Percentiles rank a stretch among this genome's conserved stretches.
Evolutionary conservation across 2,888 invertebrate genomes (phyloP).

Genomic region (Ophioninae sp.): DNA sequence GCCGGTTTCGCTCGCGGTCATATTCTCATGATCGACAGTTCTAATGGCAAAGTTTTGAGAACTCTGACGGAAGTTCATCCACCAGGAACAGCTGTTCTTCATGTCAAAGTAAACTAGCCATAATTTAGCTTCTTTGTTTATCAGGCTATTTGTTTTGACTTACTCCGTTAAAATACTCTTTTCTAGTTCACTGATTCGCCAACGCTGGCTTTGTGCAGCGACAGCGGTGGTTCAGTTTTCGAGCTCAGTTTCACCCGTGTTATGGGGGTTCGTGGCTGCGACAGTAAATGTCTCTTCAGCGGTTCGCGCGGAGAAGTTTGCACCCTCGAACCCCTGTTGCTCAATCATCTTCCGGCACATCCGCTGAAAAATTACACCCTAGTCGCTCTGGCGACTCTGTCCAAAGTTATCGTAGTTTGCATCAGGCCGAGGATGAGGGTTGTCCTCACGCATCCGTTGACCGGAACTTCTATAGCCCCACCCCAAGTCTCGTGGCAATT

Average conservation of each 20-base stretch:
- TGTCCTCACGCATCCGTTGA: slow-evolving; percentile 89
- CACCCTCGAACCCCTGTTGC: slow-evolving; percentile 86
- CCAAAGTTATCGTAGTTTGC: slow-evolving; percentile 92
- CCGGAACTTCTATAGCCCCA: slow-evolving; percentile 87
- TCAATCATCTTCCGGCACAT: slow-evolving; percentile 83
- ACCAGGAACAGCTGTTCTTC: slow-evolving; percentile 91
- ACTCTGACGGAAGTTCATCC: slow-evolving; percentile 91
- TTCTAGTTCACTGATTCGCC: slow-evolving; percentile 87
- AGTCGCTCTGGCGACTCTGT: slow-evolving; percentile 96
- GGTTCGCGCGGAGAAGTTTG: slow-evolving; percentile 98
- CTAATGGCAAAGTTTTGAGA: slow-evolving; percentile 89
- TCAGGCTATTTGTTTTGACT: neutral
- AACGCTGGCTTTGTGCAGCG: slow-evolving; percentile 90
- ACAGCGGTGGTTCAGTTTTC: slow-evolving; percentile 98
- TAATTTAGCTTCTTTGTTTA: neutral
- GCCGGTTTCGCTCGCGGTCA: slow-evolving; percentile 91
- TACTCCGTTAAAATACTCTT: neutral
- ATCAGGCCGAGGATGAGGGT: slow-evolving; percentile 90
- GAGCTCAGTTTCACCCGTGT: slow-evolving; percentile 94
- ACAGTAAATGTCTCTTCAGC: slow-evolving; percentile 96
- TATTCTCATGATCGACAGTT: slow-evolving; percentile 94
- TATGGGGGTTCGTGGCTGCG: slow-evolving; percentile 93
- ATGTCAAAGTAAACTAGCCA: slow-evolving; percentile 83
- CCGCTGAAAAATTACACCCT: slow-evolving; percentile 89
- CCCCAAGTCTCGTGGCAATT: slow-evolving; percentile 97